These are phyloP conservation scores for Danio kyathit DNA, from an alignment of 2,797 vertebrate genomes.

Conservation along the genomic window DNA sequence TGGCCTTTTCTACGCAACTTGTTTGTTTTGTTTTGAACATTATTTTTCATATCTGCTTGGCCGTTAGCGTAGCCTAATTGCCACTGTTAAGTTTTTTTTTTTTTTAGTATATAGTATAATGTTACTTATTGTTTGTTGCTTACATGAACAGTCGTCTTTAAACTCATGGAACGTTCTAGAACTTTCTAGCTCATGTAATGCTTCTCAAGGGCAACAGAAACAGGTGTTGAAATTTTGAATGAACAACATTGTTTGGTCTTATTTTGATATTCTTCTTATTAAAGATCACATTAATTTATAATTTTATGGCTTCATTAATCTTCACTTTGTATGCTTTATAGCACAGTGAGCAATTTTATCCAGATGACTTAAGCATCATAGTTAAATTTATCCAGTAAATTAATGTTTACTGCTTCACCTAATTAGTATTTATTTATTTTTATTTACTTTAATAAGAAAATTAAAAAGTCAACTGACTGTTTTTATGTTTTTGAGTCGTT, in stretches of 20 bases:
- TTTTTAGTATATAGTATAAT: neutral
- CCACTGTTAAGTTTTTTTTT: neutral
- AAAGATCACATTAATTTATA: slow-evolving; percentile 41
- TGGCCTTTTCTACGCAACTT: neutral
- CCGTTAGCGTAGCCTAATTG: neutral
- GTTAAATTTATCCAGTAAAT: neutral
- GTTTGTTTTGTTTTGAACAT: neutral
- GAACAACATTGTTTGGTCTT: neutral
- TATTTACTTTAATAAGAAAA: too few relatives aligned
- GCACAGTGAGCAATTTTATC: slow-evolving; percentile 85
- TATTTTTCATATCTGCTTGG: neutral
- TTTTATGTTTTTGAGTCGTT: neutral
- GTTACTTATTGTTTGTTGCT: neutral
- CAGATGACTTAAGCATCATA: slow-evolving; percentile 78
- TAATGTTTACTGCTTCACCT: neutral
- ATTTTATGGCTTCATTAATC: slow-evolving; percentile 88
- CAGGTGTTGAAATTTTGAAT: neutral
- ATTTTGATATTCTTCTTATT: slow-evolving; percentile 54
- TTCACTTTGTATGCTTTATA: slow-evolving; percentile 87
- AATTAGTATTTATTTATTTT: neutral
- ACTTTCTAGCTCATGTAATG: neutral
- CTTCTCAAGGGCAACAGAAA: neutral
- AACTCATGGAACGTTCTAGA: neutral
- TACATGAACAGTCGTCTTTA: neutral
- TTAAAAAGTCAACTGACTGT: neutral